Percentiles rank a stretch among this genome's conserved stretches.
These are phyloP conservation scores for Akabosia matsudoensis DNA, from an alignment of 1,140 invertebrate species.

Conservation along the genomic window DNA sequence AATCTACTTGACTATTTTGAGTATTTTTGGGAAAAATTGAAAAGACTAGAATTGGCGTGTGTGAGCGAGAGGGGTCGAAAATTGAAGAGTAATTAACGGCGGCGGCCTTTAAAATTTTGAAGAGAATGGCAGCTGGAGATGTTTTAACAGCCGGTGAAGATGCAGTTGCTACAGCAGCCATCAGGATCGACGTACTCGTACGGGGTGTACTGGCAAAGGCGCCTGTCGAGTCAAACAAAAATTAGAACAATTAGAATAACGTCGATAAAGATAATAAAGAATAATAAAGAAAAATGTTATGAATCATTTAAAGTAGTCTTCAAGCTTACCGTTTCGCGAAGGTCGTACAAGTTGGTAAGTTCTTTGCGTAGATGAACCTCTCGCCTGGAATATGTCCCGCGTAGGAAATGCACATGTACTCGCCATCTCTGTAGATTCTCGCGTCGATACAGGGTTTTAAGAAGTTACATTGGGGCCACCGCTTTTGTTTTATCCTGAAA, in stretches of 20 bases:
- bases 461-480: slow-evolving; percentile 45
- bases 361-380: slow-evolving; percentile 32
- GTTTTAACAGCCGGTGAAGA: no score
- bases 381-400: slow-evolving; percentile 42
- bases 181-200: slow-evolving; percentile 41
- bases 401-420: slow-evolving; percentile 38
- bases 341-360: slow-evolving; percentile 37
- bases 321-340: slow-evolving; percentile 37
- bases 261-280: neutral
- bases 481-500: slow-evolving; percentile 26
- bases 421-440: slow-evolving; percentile 40
- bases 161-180: slow-evolving; percentile 33
- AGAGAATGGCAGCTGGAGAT: neutral
- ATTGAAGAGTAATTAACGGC: neutral
- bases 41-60: neutral
- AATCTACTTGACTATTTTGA: neutral
- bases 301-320: neutral
- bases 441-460: slow-evolving; percentile 44
- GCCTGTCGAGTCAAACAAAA: neutral
- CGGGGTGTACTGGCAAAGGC: slow-evolving; percentile 29
- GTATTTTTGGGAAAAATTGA: neutral
- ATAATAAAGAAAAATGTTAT: neutral
- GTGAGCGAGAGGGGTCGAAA: neutral
- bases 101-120: neutral
- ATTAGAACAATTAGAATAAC: neutral